phyloP scores from a whole-genome alignment of 2,888 invertebrate species.

The Lissocephala sabroskyi region DNA sequence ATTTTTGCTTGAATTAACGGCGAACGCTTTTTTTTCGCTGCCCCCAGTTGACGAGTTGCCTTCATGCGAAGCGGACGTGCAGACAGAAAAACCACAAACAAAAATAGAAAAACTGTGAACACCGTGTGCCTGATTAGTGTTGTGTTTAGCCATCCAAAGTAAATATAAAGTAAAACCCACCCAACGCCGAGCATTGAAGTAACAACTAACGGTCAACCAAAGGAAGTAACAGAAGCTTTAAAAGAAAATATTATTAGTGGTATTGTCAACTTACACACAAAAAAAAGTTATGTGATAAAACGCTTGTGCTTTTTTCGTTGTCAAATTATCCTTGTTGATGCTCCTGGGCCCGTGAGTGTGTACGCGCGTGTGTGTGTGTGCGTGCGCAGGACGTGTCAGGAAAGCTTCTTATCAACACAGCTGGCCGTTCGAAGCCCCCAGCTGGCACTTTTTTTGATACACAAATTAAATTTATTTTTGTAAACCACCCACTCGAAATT shows the following conservation, averaged over 20 bases:
- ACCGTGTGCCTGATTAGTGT: not conserved
- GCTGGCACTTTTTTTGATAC: not conserved
- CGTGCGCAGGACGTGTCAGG: conserved; percentile 46
- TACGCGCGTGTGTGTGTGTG: conserved; percentile 11
- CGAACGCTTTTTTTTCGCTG: conserved; percentile 12
- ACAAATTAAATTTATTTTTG: not conserved
- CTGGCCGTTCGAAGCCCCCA: conserved; percentile 8
- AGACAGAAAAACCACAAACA: conserved; percentile 10
- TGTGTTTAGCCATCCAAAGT: not conserved
- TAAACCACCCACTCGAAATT: not conserved
- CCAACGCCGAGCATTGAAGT: conserved; percentile 15
- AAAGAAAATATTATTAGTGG: too few relatives aligned
- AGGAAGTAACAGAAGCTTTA: not conserved
- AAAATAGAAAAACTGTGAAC: conserved; percentile 20
- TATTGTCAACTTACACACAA: too few relatives aligned
- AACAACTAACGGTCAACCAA: conserved; percentile 17
- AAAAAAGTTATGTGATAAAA: conserved; percentile 48
- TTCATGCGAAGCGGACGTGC: conserved; percentile 59
- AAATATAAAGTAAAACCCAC: conserved; percentile 2
- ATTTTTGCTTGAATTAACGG: not conserved
- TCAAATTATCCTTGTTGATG: conserved; percentile 18
- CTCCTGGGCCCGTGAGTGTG: conserved; percentile 12
- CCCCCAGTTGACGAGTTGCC: conserved; percentile 67
- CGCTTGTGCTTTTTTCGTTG: conserved; percentile 27
- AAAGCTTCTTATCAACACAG: conserved; percentile 40